phyloP scores from a whole-genome alignment of 2,888 invertebrate species.

The Malachius bipustulatus region DNA sequence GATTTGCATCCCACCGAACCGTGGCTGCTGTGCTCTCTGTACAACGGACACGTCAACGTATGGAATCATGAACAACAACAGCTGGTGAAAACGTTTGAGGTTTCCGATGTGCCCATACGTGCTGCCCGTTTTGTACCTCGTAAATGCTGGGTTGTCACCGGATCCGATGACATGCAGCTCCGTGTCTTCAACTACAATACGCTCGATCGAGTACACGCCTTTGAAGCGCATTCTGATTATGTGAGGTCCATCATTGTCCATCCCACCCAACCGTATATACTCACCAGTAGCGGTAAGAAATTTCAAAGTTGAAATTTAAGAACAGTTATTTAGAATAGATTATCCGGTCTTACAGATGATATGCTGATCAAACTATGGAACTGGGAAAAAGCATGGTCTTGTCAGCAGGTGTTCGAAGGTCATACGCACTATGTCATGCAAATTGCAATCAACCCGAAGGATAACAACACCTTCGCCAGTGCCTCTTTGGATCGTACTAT shows the following conservation, averaged over 20 bases:
- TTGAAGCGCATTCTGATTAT: constrained; percentile 98
- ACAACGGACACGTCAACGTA: constrained; percentile 98
- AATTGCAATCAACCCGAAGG: constrained; percentile 97
- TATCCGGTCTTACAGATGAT: constrained; percentile 78
- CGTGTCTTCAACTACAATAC: constrained; percentile 98
- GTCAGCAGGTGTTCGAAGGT: constrained; percentile 97
- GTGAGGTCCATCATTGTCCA: constrained; percentile 92
- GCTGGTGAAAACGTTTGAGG: constrained; percentile 79
- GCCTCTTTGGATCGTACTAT: constrained; percentile 97
- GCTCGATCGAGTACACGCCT: constrained; percentile 85
- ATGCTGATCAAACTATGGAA: constrained; percentile 99
- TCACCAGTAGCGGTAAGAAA: constrained; percentile 89
- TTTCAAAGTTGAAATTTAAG: no score
- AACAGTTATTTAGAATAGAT: no score
- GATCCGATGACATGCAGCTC: constrained; percentile 93
- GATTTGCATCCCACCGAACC: constrained; percentile 97
- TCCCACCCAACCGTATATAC: constrained; percentile 91
- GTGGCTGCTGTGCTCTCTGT: constrained; percentile 96
- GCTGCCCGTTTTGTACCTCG: constrained; percentile 92
- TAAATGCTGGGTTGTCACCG: constrained; percentile 98
- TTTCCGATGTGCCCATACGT: constrained; percentile 92
- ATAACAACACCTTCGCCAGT: constrained; percentile 98
- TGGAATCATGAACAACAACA: constrained; percentile 98
- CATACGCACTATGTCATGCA: constrained; percentile 99
- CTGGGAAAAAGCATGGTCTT: constrained; percentile 98